Evolutionary conservation across 2,113 vertebrate species (phyloP).

Genomic region (cat (Felis catus)): F.catus_Fca126_mat1.0 CM031414.1:85521001-85521500

Average conservation of each 20-base stretch:
- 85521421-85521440: too few species aligned
- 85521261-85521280: too few species aligned
- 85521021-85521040: slow-evolving; percentile 59
- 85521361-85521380: too few species aligned
- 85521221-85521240: background rate
- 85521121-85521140: slow-evolving; percentile 42
- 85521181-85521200: background rate
- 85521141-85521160: background rate
- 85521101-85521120: slow-evolving; percentile 37
- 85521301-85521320: too few species aligned
- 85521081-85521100: background rate
- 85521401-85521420: too few species aligned
- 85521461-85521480: slow-evolving; percentile 36
- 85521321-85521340: too few species aligned
- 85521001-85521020: slow-evolving; percentile 53
- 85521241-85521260: too few species aligned
- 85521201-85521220: background rate
- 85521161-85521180: slow-evolving; percentile 28
- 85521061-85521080: background rate
- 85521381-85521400: too few species aligned
- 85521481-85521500: background rate
- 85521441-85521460: too few species aligned
- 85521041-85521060: slow-evolving; percentile 44
- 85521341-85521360: too few species aligned
- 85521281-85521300: too few species aligned